Conservation (phyloP, 2,113 vertebrate genomes). For the Circaetus cinerascens region DNA sequence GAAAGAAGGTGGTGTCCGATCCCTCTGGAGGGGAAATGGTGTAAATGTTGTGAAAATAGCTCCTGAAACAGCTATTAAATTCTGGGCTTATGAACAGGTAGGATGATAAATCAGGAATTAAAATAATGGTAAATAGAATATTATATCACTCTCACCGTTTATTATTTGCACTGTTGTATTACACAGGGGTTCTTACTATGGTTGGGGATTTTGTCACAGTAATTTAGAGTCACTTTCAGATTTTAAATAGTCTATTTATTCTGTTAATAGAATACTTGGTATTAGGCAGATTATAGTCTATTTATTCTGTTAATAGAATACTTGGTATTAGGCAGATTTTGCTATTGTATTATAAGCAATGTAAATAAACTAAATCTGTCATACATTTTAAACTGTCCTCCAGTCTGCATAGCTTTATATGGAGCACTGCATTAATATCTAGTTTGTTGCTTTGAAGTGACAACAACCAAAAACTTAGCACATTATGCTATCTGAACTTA, state of each 20-base stretch:
- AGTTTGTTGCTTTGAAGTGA: not conserved
- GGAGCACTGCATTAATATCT: not conserved
- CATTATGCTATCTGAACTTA: not conserved
- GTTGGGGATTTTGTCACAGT: not conserved
- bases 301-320: not conserved
- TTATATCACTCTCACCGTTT: not conserved
- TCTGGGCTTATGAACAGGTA: constrained; percentile 95
- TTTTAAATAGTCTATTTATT: not conserved
- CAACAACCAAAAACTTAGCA: not conserved
- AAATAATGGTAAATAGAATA: not conserved
- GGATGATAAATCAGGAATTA: not conserved
- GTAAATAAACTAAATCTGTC: not conserved
- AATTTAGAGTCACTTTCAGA: not conserved
- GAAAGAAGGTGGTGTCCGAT: constrained; percentile 84
- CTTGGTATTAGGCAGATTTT: not conserved
- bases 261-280: not conserved
- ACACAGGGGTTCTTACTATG: not conserved
- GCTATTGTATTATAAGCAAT: not conserved
- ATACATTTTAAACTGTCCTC: not conserved
- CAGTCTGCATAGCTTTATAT: not conserved
- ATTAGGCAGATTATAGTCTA: not conserved
- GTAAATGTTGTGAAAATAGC: constrained; percentile 95
- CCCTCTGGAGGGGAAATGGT: constrained; percentile 93
- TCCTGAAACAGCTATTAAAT: constrained; percentile 94
- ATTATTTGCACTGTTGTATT: not conserved